Base-by-base conservation (phyloP, 2,888 invertebrate species). In the Eudemis profundana region DNA sequence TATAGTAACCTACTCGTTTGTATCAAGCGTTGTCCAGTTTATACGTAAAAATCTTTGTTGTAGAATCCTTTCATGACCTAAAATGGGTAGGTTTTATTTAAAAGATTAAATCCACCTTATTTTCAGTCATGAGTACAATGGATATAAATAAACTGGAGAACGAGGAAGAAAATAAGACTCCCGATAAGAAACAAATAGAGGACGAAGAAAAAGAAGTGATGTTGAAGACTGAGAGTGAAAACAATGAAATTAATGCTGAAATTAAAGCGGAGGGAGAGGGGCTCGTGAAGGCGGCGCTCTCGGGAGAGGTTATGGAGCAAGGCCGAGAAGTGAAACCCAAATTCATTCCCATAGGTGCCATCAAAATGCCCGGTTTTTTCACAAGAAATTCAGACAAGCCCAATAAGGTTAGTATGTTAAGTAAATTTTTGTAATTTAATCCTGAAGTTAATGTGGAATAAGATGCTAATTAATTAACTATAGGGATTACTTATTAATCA, bases 351-450 rank as follows among this genome's bases (percentile, higher is more conserved):
- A 97, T 96, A 76, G 97, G 96, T 54, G 97, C 96, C n/a, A 96
- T 97, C 70, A 96, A 96, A 89, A 95, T 97, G 94, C 97, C 97
- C 3, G 96, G 96, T 14, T 97, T 96, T 88, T 96, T 96, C 78
- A 95, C 95, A 67, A 94, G 95, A 74, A 95, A 95, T 81, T 95
- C 95, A 73, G 95, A 95, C 82, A 95, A 94, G 72, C 94, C 92
- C n/a, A n/a, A n/a, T 86, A 96, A 95, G 94, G 95, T 95, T 88
- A 70, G 73, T 69, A 61, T 44, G 14, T 50, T 40, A 21, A 46
- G 23, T 21, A 38, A 0, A 15, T 29, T 3, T 44, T 4, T 27
- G 3, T 38, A 0, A 0, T 12, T 1, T 33, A 12, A 33, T 1
- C 33, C 10, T 33, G 8, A 23, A 4, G 23, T 23, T 23, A 5